phyloP scores from a whole-genome alignment of 2,888 invertebrate genomes.

The Kryphioiulus occultus region DNA sequence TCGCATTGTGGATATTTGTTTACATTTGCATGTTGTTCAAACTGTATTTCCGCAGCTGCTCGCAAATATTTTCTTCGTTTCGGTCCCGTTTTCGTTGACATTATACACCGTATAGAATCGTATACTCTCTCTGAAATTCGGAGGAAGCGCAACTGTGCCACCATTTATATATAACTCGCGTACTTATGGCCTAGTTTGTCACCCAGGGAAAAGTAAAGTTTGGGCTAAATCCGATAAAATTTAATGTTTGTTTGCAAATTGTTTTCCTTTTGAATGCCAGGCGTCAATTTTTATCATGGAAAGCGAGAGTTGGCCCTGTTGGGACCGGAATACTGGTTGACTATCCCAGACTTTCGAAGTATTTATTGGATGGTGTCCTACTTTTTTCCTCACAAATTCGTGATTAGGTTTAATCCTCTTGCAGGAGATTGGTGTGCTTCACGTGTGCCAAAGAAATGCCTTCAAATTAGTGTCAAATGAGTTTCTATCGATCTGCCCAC shows the following conservation, averaged over 20 bases:
- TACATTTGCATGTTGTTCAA: conserved; percentile 9
- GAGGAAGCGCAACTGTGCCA: background rate
- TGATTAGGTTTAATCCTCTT: background rate
- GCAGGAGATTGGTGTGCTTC: conserved; percentile 2
- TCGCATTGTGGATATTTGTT: background rate
- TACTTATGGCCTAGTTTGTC: background rate
- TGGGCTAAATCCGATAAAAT: conserved; percentile 1
- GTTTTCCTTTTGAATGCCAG: background rate
- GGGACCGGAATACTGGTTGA: background rate
- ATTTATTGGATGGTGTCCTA: conserved; percentile 6
- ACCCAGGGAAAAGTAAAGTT: background rate
- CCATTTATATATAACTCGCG: conserved; percentile 27
- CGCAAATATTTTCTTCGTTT: conserved; percentile 13
- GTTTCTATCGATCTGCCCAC: background rate
- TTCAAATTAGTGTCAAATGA: background rate
- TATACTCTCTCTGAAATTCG: background rate
- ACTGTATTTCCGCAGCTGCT: background rate
- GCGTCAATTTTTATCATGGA: background rate
- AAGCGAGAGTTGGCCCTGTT: background rate
- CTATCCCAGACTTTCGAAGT: background rate
- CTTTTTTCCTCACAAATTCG: background rate
- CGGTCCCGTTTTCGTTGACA: conserved; percentile 26
- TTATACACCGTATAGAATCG: background rate
- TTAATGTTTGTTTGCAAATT: background rate
- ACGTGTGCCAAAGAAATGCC: conserved; percentile 32